Conservation (phyloP, 23 tunicate genomes). For the Halocynthia roretzi region DNA sequence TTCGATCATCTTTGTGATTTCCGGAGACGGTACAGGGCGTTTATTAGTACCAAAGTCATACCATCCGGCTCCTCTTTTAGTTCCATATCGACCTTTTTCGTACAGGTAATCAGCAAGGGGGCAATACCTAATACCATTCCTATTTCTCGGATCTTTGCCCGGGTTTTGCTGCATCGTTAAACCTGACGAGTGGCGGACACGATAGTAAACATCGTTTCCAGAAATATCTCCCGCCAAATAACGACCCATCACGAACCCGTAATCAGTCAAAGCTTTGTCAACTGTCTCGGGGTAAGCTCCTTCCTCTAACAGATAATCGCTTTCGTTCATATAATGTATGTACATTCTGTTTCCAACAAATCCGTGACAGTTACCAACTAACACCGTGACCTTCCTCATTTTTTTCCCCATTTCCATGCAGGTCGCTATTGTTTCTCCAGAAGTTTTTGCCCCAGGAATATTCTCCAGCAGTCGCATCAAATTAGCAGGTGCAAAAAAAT, state of each 20-base stretch:
- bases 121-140: conserved; percentile 35
- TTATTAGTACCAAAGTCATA: conserved; percentile 21
- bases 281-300: conserved; percentile 10
- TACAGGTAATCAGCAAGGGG: conserved; percentile 33
- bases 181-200: conserved; percentile 18
- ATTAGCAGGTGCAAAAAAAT: conserved; percentile 88
- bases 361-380: conserved; percentile 20
- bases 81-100: conserved; percentile 55
- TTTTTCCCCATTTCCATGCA: conserved; percentile 48
- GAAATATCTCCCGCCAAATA: conserved; percentile 60
- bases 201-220: conserved; percentile 66
- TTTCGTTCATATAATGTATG: not conserved
- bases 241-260: conserved; percentile 84
- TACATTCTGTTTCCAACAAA: conserved; percentile 22
- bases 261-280: conserved; percentile 37
- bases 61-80: conserved; percentile 59
- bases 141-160: conserved; percentile 19
- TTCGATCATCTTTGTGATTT: conserved; percentile 42
- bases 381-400: conserved; percentile 35
- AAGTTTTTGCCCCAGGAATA: conserved; percentile 31
- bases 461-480: conserved; percentile 71
- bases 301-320: conserved; percentile 8
- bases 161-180: conserved; percentile 33
- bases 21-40: conserved; percentile 17
- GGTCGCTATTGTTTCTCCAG: conserved; percentile 53